phyloP scores from a whole-genome alignment of 2,113 vertebrate genomes.

The Steatornis caripensis region DNA sequence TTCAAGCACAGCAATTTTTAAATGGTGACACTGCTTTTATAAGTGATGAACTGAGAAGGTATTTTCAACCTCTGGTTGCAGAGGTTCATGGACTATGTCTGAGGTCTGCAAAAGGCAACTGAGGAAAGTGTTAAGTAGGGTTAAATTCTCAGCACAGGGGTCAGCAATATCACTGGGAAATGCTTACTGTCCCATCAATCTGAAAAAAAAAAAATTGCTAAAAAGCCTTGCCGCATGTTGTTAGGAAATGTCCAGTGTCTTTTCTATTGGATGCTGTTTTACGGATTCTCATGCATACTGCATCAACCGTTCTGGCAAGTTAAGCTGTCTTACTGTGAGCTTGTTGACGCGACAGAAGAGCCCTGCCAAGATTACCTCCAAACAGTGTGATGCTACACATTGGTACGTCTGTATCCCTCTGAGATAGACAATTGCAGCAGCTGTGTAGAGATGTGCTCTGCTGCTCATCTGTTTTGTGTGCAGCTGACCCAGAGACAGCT shows the following conservation, averaged over 20 bases:
- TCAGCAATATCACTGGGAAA: neutral
- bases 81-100: neutral
- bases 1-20: neutral
- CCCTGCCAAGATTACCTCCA: neutral
- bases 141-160: neutral
- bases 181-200: neutral
- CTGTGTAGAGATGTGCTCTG: neutral
- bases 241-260: neutral
- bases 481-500: neutral
- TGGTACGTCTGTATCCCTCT: neutral
- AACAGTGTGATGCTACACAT: neutral
- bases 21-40: neutral
- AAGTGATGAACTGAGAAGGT: neutral
- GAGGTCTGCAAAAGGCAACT: neutral
- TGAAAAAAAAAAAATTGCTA: neutral
- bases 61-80: neutral
- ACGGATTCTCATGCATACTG: neutral
- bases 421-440: neutral
- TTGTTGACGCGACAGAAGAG: neutral
- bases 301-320: neutral
- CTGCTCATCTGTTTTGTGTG: neutral
- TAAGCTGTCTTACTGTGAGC: accelerated
- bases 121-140: neutral
- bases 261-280: neutral
- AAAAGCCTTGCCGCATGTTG: neutral